phyloP scores from a whole-genome alignment of 2,888 invertebrate genomes.

The Luperina nickerlii region DNA sequence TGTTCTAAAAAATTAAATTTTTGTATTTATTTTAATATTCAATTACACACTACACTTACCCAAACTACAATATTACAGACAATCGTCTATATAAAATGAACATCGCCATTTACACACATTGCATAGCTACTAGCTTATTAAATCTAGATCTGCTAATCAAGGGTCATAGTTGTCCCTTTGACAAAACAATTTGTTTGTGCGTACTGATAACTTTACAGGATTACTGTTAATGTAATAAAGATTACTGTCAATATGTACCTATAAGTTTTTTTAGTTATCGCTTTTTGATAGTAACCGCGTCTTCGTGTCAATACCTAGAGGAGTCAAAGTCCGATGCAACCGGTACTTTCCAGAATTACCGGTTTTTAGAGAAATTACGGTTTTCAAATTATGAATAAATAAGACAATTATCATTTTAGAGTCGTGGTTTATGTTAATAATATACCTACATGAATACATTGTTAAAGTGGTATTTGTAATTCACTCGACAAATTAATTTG shows the following conservation, averaged over 20 bases:
- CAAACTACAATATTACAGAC: not conserved
- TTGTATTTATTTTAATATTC: too few relatives aligned
- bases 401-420: not conserved
- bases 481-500: not conserved
- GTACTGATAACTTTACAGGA: constrained; percentile 23
- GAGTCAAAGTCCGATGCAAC: constrained; percentile 63
- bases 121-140: not conserved
- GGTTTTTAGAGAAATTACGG: constrained; percentile 43
- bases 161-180: constrained; percentile 29
- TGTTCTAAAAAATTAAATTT: too few relatives aligned
- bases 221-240: constrained; percentile 34
- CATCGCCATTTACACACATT: not conserved
- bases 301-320: constrained; percentile 25
- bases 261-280: constrained; percentile 43
- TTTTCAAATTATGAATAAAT: constrained; percentile 4
- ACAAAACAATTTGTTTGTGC: constrained; percentile 22
- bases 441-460: not conserved
- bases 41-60: too few relatives aligned
- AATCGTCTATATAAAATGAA: not conserved
- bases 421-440: not conserved
- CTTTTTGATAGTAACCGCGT: constrained; percentile 49
- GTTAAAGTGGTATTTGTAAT: not conserved
- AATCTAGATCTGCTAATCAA: constrained; percentile 10
- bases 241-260: constrained; percentile 8
- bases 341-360: constrained; percentile 52